Evolutionary conservation across 2,888 invertebrate species (phyloP).

Genomic region (Copidosoma aretas): DNA sequence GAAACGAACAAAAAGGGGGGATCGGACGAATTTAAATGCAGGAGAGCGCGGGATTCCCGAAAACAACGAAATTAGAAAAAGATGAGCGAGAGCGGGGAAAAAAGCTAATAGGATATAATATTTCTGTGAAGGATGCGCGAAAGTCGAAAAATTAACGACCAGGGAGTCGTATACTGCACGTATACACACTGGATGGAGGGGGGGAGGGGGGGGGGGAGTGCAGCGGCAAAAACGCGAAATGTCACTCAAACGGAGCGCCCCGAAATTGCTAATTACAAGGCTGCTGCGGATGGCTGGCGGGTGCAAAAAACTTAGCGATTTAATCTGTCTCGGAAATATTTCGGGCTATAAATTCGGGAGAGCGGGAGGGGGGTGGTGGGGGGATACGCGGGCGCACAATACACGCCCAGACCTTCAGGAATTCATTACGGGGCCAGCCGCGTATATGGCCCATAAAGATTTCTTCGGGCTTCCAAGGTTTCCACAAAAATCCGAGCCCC

Average conservation of each 20-base stretch:
- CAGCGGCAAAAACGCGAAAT: conserved; percentile 26
- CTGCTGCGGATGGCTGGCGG: conserved; percentile 3
- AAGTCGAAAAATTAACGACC: conserved; percentile 29
- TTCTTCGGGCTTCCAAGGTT: conserved; percentile 28
- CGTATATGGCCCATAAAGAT: conserved; percentile 24
- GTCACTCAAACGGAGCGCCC: conserved; percentile 33
- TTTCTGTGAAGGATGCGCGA: conserved; percentile 21
- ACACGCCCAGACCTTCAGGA: conserved; percentile 25
- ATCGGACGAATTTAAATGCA: too few species aligned
- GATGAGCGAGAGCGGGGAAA: neutral
- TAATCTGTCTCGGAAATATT: conserved; percentile 40
- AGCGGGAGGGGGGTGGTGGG: neutral
- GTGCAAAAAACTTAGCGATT: conserved; percentile 36
- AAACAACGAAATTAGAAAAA: conserved; percentile 7
- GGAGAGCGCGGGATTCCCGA: neutral
- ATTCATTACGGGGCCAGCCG: conserved; percentile 30
- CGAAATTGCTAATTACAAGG: conserved; percentile 35
- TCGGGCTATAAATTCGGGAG: conserved; percentile 35
- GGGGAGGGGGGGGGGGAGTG: neutral
- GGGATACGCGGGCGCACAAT: conserved; percentile 20
- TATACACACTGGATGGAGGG: too few species aligned
- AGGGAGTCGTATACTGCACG: neutral
- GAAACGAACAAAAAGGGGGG: too few species aligned
- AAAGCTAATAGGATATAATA: conserved; percentile 33
- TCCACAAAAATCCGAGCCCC: conserved; percentile 30